Evolutionary conservation across 1,140 invertebrate genomes (phyloP), one percentile per base, ranked within the genome.

Genomic region (Camponotus pennsylvanicus): DNA sequence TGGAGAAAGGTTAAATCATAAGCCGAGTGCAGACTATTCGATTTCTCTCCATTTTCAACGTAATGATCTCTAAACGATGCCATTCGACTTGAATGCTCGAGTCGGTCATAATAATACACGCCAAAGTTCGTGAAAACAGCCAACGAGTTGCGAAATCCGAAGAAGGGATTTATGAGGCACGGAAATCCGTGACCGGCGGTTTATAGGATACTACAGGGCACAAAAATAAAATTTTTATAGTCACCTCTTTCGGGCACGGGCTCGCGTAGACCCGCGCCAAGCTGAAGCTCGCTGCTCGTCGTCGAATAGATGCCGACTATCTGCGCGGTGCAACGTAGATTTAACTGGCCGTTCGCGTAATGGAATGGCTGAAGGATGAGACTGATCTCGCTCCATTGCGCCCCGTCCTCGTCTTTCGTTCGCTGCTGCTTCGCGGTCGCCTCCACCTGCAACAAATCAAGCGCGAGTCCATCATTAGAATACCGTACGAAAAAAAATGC

Each of bases 241-340:
- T 93, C 90, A 95, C 94, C 94, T 94, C 93, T 92, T 80, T 94
- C 93, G 1, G 94, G 94, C 11, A 94, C 89, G 0, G 94, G 94
- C 52, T 94, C 94, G n/a, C 93, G 89, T 13, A 92, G 70, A 49
- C 89, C 89, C 21, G 84, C 40, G 8, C 92, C 90, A 2, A 95
- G 88, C 21, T 94, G 92, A 7, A 94, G 57, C 55, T 94, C 94
- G 78, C 89, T 92, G 78, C 89, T 92, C 59, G 82, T 88, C 63
- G 80, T 70, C 32, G 88, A 86, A 84, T 93, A 94, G 76, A 94
- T 89, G n/a, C 88, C 92, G 0, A 91, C 85, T 83, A 95, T 93
- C 71, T 93, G 88, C 9, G 93, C 93, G 37, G 88, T 94, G 86
- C 94, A 95, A 45, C 93, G 94, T 45, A 95, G 90, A 75, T 87